These are phyloP conservation scores for Ariolimax columbianus DNA, from an alignment of 2,888 invertebrate genomes.

Conservation along the genomic window DNA sequence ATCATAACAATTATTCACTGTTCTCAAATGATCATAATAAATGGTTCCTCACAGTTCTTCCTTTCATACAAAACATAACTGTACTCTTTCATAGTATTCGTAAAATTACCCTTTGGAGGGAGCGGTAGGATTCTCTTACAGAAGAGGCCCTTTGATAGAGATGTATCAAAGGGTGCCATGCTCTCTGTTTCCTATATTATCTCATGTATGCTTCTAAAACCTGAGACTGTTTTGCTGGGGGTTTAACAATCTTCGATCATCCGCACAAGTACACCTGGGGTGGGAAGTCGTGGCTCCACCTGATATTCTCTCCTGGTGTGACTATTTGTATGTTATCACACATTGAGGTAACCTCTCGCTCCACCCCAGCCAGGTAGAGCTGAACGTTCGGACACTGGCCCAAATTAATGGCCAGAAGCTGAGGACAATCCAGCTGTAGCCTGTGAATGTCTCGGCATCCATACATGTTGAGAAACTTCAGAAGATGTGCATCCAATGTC, in stretches of 20 bases:
- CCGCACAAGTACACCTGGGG: slow-evolving; percentile 64
- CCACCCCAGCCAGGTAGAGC: slow-evolving; percentile 62
- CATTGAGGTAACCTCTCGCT: slow-evolving; percentile 59
- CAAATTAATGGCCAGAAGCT: slow-evolving; percentile 66
- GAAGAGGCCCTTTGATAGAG: no score
- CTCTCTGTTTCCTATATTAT: background rate
- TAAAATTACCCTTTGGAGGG: no score
- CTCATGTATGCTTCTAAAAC: background rate
- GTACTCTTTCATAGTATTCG: no score
- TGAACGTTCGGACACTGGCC: slow-evolving; percentile 68
- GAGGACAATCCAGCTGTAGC: slow-evolving; percentile 65
- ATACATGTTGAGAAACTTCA: slow-evolving; percentile 69
- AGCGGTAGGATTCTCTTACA: no score
- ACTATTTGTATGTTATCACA: slow-evolving; percentile 60
- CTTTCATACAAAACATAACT: no score
- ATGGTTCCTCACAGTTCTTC: no score
- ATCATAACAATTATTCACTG: no score
- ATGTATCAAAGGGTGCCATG: no score
- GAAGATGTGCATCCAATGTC: slow-evolving; percentile 58
- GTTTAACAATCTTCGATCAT: background rate
- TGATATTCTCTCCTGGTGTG: slow-evolving; percentile 58
- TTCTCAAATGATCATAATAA: no score
- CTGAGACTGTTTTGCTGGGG: background rate
- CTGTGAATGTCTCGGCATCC: slow-evolving; percentile 64
- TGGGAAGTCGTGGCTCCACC: slow-evolving; percentile 69